Conservation (phyloP, 2,888 invertebrate genomes). For the Timandra comae region DNA sequence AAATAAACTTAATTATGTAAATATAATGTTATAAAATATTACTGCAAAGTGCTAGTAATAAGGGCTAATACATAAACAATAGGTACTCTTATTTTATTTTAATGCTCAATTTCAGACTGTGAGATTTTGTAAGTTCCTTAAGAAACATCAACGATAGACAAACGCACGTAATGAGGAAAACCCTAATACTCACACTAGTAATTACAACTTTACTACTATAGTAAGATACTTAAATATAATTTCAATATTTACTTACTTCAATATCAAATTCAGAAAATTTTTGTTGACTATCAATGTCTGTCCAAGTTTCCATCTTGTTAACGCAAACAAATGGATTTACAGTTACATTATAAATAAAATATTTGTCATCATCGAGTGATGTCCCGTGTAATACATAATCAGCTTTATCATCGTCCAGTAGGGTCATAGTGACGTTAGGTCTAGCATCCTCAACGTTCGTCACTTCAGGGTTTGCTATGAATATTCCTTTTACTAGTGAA, state of each 20-base stretch:
- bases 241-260: slow-evolving; percentile 38
- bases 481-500: no score
- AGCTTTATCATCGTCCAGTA: slow-evolving; percentile 29
- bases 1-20: slow-evolving; percentile 15
- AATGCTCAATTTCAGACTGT: no score
- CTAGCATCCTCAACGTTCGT: slow-evolving; percentile 3
- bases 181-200: no score
- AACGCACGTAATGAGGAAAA: no score
- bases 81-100: no score
- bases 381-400: slow-evolving; percentile 46
- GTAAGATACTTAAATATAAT: slow-evolving; percentile 1
- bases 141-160: no score
- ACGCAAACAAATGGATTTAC: slow-evolving; percentile 25
- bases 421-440: slow-evolving; percentile 1
- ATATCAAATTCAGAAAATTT: slow-evolving; percentile 48
- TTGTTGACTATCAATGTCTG: slow-evolving; percentile 49
- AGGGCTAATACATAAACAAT: no score
- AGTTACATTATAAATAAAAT: slow-evolving; percentile 35
- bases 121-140: no score
- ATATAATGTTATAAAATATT: no score
- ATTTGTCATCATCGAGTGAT: slow-evolving; percentile 19
- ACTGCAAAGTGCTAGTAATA: no score
- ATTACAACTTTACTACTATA: no score
- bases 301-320: slow-evolving; percentile 29
- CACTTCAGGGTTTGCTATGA: no score